These are phyloP conservation scores for Porites divaricata DNA, from an alignment of 92 coral and sea anemone genomes.

Conservation along the genomic window DNA sequence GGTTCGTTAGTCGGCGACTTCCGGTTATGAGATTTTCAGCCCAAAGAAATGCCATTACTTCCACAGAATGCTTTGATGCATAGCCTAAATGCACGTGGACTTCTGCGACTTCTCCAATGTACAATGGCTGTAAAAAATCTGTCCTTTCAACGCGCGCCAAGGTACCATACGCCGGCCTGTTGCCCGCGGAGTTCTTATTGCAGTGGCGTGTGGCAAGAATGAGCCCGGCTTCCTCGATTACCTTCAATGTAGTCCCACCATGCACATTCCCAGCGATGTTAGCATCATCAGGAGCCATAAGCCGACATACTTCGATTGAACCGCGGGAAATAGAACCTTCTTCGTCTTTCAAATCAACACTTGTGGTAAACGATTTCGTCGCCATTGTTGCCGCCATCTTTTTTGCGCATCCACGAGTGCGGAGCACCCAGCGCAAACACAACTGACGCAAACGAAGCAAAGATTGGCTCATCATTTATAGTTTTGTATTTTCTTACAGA, in stretches of 20 bases:
- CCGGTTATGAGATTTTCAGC: slow-evolving; percentile 91
- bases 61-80: slow-evolving; percentile 90
- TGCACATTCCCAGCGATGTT: slow-evolving; percentile 96
- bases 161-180: slow-evolving; percentile 69
- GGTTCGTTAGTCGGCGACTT: slow-evolving; percentile 79
- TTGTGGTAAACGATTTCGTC: background rate
- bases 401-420: background rate
- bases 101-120: slow-evolving; percentile 94
- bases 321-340: slow-evolving; percentile 72
- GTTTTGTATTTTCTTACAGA: too few relatives aligned
- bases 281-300: slow-evolving; percentile 97
- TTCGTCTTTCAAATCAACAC: slow-evolving; percentile 23
- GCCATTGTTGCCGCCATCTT: slow-evolving; percentile 1
- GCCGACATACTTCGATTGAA: slow-evolving; percentile 94
- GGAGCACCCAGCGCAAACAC: slow-evolving; percentile 7
- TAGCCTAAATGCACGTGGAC: slow-evolving; percentile 90
- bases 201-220: slow-evolving; percentile 97
- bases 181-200: slow-evolving; percentile 50
- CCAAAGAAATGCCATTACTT: slow-evolving; percentile 89
- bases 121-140: slow-evolving; percentile 88
- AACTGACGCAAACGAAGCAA: background rate
- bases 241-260: slow-evolving; percentile 90
- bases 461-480: too few relatives aligned
- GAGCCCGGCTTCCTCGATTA: slow-evolving; percentile 93
- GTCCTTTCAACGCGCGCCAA: slow-evolving; percentile 96